These are phyloP conservation scores for Homarus gammarus DNA, from an alignment of 2,888 invertebrate genomes.

Conservation along the genomic window DNA sequence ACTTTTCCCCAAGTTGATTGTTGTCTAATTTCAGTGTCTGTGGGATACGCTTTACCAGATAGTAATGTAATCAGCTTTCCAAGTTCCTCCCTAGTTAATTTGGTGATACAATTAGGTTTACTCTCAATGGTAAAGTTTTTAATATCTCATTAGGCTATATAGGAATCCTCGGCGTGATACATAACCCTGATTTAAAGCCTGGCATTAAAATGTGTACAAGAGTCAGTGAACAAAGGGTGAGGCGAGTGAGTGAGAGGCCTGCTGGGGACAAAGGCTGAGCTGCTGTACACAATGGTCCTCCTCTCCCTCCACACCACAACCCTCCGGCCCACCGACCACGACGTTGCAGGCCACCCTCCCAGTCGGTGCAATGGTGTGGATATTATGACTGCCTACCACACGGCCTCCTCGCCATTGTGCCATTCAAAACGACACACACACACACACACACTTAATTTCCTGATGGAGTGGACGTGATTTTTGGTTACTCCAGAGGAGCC, in stretches of 20 bases:
- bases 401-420: background rate
- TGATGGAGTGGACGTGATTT: slow-evolving; percentile 21
- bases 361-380: slow-evolving; percentile 42
- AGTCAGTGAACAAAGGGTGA: slow-evolving; percentile 23
- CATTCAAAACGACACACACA: slow-evolving; percentile 16
- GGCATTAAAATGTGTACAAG: slow-evolving; percentile 31
- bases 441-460: slow-evolving; percentile 29
- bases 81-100: no score
- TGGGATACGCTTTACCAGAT: no score
- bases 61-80: no score
- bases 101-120: no score
- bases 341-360: background rate
- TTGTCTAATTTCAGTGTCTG: no score
- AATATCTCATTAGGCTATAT: no score
- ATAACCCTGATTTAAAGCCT: slow-evolving; percentile 1
- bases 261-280: slow-evolving; percentile 20
- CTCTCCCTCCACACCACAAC: background rate
- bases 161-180: slow-evolving; percentile 1
- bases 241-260: slow-evolving; percentile 45
- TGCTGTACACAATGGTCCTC: slow-evolving; percentile 21
- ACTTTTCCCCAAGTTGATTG: background rate
- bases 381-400: slow-evolving; percentile 28
- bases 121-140: no score
- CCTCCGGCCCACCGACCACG: background rate
- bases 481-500: background rate